A percentile compares a stretch with the other conserved stretches of the same genome.
phyloP scores from a whole-genome alignment of 2,888 invertebrate genomes.

The Eupithecia tripunctaria region DNA sequence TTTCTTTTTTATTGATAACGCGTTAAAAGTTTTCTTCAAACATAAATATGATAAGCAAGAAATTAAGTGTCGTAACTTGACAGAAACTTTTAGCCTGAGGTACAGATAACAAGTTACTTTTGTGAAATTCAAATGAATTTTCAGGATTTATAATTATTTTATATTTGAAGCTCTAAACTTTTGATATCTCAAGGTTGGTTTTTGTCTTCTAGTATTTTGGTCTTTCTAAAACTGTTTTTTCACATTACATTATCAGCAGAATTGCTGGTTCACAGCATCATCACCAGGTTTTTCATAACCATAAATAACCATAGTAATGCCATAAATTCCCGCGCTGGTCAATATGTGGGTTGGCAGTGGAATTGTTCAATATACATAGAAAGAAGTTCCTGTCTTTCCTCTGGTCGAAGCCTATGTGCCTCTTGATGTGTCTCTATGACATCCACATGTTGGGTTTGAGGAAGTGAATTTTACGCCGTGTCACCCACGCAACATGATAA shows the following conservation, averaged over 20 bases:
- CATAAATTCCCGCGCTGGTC: too few relatives aligned
- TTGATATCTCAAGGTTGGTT: neutral
- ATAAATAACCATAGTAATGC: too few relatives aligned
- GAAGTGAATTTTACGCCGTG: too few relatives aligned
- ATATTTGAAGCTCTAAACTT: neutral
- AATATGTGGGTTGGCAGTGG: too few relatives aligned
- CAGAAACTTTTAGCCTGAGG: neutral
- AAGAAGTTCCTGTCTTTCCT: too few relatives aligned
- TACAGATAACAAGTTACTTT: conserved; percentile 1
- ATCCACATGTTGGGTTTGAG: too few relatives aligned
- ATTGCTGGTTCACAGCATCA: neutral
- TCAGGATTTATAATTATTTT: neutral
- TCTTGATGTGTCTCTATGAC: too few relatives aligned
- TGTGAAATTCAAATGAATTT: neutral
- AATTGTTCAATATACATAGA: too few relatives aligned
- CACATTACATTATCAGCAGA: neutral
- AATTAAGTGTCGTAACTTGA: neutral
- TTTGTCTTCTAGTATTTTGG: neutral
- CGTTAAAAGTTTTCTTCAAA: conserved; percentile 1
- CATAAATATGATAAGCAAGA: conserved; percentile 2
- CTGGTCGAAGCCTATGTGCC: too few relatives aligned
- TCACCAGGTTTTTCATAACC: too few relatives aligned
- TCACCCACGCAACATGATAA: too few relatives aligned
- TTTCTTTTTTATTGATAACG: neutral
- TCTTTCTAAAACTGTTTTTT: neutral